phyloP scores from a whole-genome alignment of 2,888 invertebrate genomes.

The Ophonus ardosiacus region DNA sequence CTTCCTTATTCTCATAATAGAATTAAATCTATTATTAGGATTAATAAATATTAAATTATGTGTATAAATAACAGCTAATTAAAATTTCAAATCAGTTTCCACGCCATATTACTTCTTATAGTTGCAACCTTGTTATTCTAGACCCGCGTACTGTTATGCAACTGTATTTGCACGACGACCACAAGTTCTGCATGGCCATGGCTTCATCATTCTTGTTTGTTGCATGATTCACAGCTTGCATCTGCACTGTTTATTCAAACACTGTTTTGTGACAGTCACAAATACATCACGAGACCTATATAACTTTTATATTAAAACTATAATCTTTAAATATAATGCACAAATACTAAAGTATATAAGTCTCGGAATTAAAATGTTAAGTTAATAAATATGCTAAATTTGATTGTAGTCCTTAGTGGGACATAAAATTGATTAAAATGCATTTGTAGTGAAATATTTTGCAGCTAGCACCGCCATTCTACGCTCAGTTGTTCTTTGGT shows the following conservation, averaged over 20 bases:
- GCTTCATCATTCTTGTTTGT: conserved; percentile 31
- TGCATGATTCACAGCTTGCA: conserved; percentile 20
- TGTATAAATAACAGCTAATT: no score
- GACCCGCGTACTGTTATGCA: background rate
- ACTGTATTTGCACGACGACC: conserved; percentile 34
- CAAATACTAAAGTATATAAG: conserved; percentile 9
- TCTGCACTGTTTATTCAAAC: conserved; percentile 54
- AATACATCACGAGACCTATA: conserved; percentile 19
- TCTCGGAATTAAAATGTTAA: conserved; percentile 10
- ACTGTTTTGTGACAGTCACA: conserved; percentile 45
- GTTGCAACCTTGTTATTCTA: no score
- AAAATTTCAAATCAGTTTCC: no score
- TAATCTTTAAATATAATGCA: background rate
- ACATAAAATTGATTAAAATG: conserved; percentile 44
- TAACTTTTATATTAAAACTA: background rate
- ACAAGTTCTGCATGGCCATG: conserved; percentile 62
- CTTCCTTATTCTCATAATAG: no score
- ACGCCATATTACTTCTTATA: no score
- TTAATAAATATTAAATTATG: no score
- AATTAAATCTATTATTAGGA: no score
- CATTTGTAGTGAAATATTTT: conserved; percentile 60
- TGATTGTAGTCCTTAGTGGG: conserved; percentile 11
- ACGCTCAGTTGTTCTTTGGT: conserved; percentile 53
- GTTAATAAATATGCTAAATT: background rate
- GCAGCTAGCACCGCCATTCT: conserved; percentile 60